Conservation (phyloP, 1,140 invertebrate species). For the Neuroterus valhalla region DNA sequence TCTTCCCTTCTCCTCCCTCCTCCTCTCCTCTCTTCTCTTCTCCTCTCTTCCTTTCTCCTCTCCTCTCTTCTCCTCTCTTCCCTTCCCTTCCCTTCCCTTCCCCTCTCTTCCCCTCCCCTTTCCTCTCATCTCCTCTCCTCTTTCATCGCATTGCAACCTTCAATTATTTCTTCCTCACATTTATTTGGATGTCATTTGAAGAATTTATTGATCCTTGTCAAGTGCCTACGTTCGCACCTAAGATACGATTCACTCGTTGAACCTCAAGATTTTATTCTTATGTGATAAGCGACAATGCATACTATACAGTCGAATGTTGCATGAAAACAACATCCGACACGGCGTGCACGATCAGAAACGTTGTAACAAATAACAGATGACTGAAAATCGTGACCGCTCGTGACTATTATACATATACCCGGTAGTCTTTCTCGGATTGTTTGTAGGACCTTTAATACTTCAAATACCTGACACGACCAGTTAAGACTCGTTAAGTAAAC, state of each 20-base stretch:
- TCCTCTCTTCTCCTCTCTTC: no score
- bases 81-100: no score
- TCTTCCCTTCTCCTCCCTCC: no score
- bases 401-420: conserved; percentile 23
- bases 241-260: background rate
- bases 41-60: no score
- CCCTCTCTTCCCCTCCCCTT: no score
- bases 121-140: no score
- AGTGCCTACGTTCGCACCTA: background rate
- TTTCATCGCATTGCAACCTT: no score
- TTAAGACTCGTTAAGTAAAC: background rate
- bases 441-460: conserved; percentile 4
- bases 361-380: conserved; percentile 15
- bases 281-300: background rate
- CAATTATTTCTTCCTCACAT: no score
- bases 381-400: conserved; percentile 14
- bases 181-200: no score
- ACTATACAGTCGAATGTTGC: background rate
- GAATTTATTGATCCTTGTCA: no score
- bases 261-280: background rate
- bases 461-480: background rate
- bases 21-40: no score
- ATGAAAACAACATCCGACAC: background rate
- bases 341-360: background rate
- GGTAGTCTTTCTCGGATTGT: conserved; percentile 27